A percentile compares a stretch with the other conserved stretches of the same genome.
Evolutionary conservation across 2,888 invertebrate species (phyloP).

Genomic region (Lepas anatifera): DNA sequence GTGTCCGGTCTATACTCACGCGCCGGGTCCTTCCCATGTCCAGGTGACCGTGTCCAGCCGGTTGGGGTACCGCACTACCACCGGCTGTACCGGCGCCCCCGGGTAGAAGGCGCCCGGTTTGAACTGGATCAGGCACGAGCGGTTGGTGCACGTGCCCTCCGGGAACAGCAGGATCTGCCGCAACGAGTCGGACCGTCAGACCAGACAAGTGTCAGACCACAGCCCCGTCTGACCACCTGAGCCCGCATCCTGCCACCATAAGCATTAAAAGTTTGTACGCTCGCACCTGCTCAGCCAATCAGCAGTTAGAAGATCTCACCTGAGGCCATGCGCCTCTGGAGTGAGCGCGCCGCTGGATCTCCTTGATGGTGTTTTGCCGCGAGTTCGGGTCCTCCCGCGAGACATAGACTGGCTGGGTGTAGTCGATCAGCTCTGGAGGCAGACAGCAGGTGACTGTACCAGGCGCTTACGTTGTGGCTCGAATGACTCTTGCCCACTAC

Average conservation of each 20-base stretch:
- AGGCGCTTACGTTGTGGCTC: too few species aligned
- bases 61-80: slow-evolving; percentile 81
- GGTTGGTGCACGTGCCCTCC: slow-evolving; percentile 92
- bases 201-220: too few species aligned
- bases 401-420: slow-evolving; percentile 90
- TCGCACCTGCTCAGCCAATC: too few species aligned
- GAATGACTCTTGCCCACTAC: too few species aligned
- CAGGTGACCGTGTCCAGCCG: slow-evolving; percentile 77
- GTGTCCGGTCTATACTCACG: slow-evolving; percentile 21
- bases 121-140: slow-evolving; percentile 63
- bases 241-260: too few species aligned
- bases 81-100: slow-evolving; percentile 89
- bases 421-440: slow-evolving; percentile 68
- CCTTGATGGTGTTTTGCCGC: slow-evolving; percentile 74
- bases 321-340: slow-evolving; percentile 61
- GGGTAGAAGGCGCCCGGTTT: slow-evolving; percentile 90
- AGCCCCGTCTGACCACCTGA: too few species aligned
- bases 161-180: slow-evolving; percentile 70
- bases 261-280: too few species aligned
- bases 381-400: slow-evolving; percentile 87
- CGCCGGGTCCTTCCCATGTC: slow-evolving; percentile 56
- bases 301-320: slow-evolving; percentile 16
- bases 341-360: slow-evolving; percentile 55
- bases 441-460: slow-evolving; percentile 8
- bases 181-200: too few species aligned